Evolutionary conservation across 2,888 invertebrate genomes (phyloP).

Genomic region (Nebria brevicollis): DNA sequence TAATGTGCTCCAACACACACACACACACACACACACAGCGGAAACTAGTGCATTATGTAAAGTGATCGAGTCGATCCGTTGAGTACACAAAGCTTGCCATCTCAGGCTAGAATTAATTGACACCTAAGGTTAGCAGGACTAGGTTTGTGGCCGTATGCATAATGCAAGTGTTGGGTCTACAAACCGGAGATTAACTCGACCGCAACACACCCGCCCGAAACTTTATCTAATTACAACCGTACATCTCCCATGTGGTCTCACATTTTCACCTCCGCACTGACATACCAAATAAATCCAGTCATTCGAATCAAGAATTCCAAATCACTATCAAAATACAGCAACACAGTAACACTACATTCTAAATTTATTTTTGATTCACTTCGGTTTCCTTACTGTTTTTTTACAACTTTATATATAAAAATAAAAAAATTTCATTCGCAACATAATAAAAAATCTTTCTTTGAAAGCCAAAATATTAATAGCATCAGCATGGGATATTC

Average conservation of each 20-base stretch:
- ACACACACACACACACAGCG: not conserved
- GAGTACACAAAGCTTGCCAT: conserved; percentile 12
- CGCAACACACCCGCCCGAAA: conserved; percentile 32
- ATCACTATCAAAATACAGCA: too few relatives aligned
- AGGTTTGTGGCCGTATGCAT: conserved; percentile 15
- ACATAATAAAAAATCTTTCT: too few relatives aligned
- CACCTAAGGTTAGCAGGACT: not conserved
- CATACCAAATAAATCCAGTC: not conserved
- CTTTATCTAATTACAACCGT: conserved; percentile 46
- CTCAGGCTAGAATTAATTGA: conserved; percentile 18
- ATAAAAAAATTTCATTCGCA: too few relatives aligned
- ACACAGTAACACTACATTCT: too few relatives aligned
- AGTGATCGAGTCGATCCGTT: conserved; percentile 20
- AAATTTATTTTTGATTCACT: too few relatives aligned
- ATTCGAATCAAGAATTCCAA: not conserved
- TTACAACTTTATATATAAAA: too few relatives aligned
- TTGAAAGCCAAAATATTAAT: not conserved
- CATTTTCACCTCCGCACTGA: conserved; percentile 28
- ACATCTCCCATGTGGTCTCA: conserved; percentile 45
- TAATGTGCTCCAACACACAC: conserved; percentile 25
- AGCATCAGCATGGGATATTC: not conserved
- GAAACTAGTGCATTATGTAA: not conserved
- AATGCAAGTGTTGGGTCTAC: conserved; percentile 10
- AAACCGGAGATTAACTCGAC: conserved; percentile 40
- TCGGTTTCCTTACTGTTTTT: too few relatives aligned